Evolutionary conservation across 2,888 invertebrate genomes (phyloP).

Genomic region (Temnothorax rugatulus): DNA sequence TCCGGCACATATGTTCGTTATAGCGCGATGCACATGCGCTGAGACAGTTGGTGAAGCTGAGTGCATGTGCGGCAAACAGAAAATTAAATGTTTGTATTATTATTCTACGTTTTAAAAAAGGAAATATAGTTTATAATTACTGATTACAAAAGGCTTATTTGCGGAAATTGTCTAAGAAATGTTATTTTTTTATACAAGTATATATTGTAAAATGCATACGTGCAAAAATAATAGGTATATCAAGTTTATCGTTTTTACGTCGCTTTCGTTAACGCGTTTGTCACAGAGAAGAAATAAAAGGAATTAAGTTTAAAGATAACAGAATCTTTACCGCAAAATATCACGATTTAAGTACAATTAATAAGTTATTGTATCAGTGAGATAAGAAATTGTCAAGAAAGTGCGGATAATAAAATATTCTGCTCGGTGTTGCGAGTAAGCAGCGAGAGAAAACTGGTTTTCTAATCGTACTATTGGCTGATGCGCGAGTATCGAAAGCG

Average conservation of each 20-base stretch:
- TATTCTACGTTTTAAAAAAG: not conserved
- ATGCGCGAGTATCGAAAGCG: constrained; percentile 69
- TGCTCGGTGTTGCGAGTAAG: not conserved
- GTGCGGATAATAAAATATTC: constrained; percentile 7
- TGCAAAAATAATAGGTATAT: not conserved
- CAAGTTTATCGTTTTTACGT: not conserved
- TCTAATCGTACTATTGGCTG: constrained; percentile 71
- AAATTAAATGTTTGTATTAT: constrained; percentile 20
- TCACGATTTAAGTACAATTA: constrained; percentile 31
- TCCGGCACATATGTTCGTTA: constrained; percentile 68
- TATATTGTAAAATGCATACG: not conserved
- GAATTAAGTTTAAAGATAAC: not conserved
- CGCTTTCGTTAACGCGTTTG: not conserved
- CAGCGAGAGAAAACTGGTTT: not conserved
- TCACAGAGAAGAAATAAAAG: not conserved
- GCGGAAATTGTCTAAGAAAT: not conserved
- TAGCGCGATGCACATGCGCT: constrained; percentile 62
- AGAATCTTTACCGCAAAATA: constrained; percentile 7
- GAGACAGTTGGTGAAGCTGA: constrained; percentile 60
- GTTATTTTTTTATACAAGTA: not conserved
- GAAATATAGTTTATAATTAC: not conserved
- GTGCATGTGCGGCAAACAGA: constrained; percentile 23
- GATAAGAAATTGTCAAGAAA: not conserved
- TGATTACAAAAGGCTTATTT: not conserved
- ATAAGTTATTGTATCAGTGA: not conserved